Evolutionary conservation across 1,140 invertebrate genomes (phyloP), one percentile per base, ranked within the genome.

Genomic region (Drosophila cardini): DNA sequence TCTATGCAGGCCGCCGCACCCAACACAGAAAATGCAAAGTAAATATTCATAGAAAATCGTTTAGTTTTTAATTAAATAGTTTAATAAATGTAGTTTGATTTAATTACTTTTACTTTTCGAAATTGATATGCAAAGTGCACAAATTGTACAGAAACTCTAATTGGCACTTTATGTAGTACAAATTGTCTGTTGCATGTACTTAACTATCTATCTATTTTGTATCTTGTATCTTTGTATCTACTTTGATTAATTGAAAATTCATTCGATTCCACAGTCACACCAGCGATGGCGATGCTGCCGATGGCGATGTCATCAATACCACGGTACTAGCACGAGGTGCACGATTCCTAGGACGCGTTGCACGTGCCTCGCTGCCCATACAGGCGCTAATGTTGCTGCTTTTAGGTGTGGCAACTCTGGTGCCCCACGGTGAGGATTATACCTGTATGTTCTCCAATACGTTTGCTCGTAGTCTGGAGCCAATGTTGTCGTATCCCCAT

Each of bases 301-400:
- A 93, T 85, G 90, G 89, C 82, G 93, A 93, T 92, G 94, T 93
- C 76, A 94, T 94, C 83, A 94, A 95, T 86, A 94, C 94, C 58
- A 94, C 95, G 73, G 94, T 95, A 56, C 93, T 97, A 76, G 93
- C 94, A 42, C 94, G 96, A 84, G 95, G 96, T 75, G 95, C 95
- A 82, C 94, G 95, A 46, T 98, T 98, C 94, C 94, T 98, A 84
- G 95, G 96, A 69, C 95, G 98, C 85, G 98, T 98, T 61, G 94
- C 98, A 64, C 94, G 97, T 87, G 96, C 97, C 36, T 98, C 97
- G 10, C 93, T 99, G 69, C 98, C 98, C 30, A 97, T 99, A 87
- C 97, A 98, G 93, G 96, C 97, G 36, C 93, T 98, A 70, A 96
- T 98, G 93, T 93, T 98, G 78, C 93, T 98, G 62, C 94, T 98